Conservation (phyloP, 1,140 invertebrate species). For the Danaus plexippus region DNA sequence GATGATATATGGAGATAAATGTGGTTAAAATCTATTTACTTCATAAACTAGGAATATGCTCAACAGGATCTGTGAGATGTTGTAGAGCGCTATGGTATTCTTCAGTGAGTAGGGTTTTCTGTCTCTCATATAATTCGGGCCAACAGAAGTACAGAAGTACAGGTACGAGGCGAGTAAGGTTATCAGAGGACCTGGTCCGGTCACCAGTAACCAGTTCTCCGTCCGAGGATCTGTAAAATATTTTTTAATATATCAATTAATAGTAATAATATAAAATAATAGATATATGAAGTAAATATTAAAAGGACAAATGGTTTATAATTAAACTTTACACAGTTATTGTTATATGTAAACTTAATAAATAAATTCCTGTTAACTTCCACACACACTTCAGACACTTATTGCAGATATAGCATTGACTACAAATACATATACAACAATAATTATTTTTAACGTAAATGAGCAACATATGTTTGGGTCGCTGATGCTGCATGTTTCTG, state of each 20-base stretch:
- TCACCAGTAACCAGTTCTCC: slow-evolving; percentile 87
- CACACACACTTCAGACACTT: too few relatives aligned
- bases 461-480: too few relatives aligned
- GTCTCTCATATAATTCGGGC: slow-evolving; percentile 88
- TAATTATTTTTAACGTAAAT: too few relatives aligned
- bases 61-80: slow-evolving; percentile 82
- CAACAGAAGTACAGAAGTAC: slow-evolving; percentile 81
- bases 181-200: slow-evolving; percentile 83
- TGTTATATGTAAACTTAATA: too few relatives aligned
- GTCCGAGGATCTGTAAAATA: slow-evolving; percentile 85
- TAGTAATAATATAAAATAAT: background rate
- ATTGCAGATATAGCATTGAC: too few relatives aligned
- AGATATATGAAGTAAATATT: slow-evolving; percentile 1
- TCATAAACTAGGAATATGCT: slow-evolving; percentile 82
- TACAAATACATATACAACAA: too few relatives aligned
- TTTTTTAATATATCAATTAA: slow-evolving; percentile 1
- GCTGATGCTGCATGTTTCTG: too few relatives aligned
- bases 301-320: too few relatives aligned
- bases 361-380: too few relatives aligned
- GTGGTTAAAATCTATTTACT: slow-evolving; percentile 50
- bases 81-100: slow-evolving; percentile 84
- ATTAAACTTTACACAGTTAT: too few relatives aligned
- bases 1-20: too few relatives aligned
- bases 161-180: slow-evolving; percentile 82
- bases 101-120: slow-evolving; percentile 87